Conservation (phyloP, 2,888 invertebrate species). For the Pantelozetes paolii region DNA sequence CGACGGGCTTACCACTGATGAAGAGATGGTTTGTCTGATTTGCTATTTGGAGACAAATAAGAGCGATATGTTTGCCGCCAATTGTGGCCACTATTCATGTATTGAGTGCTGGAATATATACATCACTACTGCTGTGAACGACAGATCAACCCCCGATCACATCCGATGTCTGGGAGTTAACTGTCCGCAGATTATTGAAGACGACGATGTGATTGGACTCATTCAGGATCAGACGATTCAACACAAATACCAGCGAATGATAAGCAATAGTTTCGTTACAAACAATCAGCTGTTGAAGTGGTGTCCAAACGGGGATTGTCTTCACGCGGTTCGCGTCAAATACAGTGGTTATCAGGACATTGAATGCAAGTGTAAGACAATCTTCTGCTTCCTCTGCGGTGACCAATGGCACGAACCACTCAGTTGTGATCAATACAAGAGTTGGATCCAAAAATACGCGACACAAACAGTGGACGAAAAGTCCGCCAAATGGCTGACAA, state of each 20-base stretch:
- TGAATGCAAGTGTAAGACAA: conserved; percentile 86
- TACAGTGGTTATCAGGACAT: background rate
- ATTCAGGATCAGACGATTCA: too few species aligned
- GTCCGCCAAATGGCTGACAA: conserved; percentile 90
- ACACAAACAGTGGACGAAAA: conserved; percentile 94
- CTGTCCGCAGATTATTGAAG: too few species aligned
- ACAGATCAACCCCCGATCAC: too few species aligned
- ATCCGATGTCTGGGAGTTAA: too few species aligned
- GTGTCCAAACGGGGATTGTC: background rate
- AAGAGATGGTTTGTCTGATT: background rate
- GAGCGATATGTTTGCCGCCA: background rate
- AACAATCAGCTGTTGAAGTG: background rate
- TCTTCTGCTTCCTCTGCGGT: conserved; percentile 66
- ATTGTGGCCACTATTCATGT: background rate
- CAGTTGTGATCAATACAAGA: conserved; percentile 55
- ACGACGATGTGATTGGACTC: too few species aligned
- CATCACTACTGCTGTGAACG: too few species aligned
- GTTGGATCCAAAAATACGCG: conserved; percentile 66
- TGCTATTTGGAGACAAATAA: background rate
- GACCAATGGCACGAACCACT: conserved; percentile 58
- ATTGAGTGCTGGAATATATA: too few species aligned
- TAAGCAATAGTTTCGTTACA: background rate
- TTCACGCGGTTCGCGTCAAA: background rate
- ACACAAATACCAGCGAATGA: background rate
- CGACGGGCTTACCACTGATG: background rate